Evolutionary conservation across 2,888 invertebrate species (phyloP).

Genomic region (Aquatica leii): DNA sequence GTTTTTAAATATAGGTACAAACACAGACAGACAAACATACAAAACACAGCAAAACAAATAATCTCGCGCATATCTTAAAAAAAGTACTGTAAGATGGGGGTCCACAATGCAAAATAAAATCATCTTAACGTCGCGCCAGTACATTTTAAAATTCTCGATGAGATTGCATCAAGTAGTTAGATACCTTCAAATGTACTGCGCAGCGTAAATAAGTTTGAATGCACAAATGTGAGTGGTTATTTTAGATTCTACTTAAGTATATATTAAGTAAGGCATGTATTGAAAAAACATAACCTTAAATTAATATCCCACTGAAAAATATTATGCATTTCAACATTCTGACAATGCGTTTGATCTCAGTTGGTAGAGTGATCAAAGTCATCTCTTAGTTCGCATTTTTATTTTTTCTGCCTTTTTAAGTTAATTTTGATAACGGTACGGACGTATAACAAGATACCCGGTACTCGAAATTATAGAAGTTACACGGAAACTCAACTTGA

Average conservation of each 20-base stretch:
- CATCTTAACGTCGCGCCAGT: no score
- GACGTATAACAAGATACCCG: not conserved
- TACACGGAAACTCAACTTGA: not conserved
- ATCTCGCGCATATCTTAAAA: no score
- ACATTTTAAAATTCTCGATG: no score
- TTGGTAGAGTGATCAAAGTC: not conserved
- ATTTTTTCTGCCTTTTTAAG: not conserved
- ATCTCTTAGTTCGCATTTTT: not conserved
- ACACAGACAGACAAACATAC: no score
- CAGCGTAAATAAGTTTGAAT: not conserved
- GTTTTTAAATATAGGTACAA: no score
- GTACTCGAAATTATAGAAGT: not conserved
- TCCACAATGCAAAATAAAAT: no score
- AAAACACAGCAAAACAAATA: no score
- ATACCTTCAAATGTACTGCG: no score
- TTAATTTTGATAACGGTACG: not conserved
- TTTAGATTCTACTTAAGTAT: not conserved
- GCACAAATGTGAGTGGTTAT: not conserved
- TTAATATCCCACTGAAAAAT: not conserved
- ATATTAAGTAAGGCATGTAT: not conserved
- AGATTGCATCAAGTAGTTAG: no score
- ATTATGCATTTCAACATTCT: not conserved
- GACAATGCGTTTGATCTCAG: not conserved
- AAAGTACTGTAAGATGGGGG: no score
- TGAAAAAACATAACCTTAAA: not conserved